Evolutionary conservation across 92 coral and sea anemone genomes (phyloP), one percentile per base, ranked within the genome.

Genomic region (Epizoanthus scotinus): DNA sequence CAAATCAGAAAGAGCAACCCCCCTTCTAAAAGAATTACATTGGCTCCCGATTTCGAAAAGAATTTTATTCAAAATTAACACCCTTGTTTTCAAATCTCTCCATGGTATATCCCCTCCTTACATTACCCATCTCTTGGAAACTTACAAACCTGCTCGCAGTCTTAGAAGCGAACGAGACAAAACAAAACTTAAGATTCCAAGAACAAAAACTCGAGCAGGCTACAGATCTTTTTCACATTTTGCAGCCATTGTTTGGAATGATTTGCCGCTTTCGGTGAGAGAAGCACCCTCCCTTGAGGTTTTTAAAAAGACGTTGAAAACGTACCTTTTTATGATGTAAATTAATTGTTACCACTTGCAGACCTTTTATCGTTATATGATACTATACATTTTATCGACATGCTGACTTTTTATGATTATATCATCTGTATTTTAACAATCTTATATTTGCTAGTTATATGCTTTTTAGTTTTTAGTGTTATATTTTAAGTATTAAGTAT

Each of bases 161-260:
- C 20, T 58, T 12, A 19, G 63, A 24, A 12, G n/a, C 13, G 13
- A 19, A 4, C 13, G n/a, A 12, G 63, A 58, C 63, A 58, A 58
- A 58, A 58, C 63, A 58, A 58, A 58, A 58, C 63, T 58, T 58
- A 58, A 58, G 20, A 58, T 58, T 24, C 63, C 63, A 19, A 58
- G 63, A 24, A 24, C 20, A 10, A 58, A 58, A 58, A 58, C 63
- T 24, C 63, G 63, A 58, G 63, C 18, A 58, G 63, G 6, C 20
- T 19, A 24, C 63, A 58, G 63, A 58, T 58, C 63, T 12, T 58
- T 58, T 58, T 10, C 63, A 19, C 63, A 58, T 58, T 58, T 58
- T 58, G 63, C n/a, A 19, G 13, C 63, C 63, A 58, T n/a, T 12
- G 63, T 58, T 58, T 58, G 18, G 18, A 58, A 58, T 58, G 63